Conservation (phyloP, 2,113 vertebrate genomes). For the Sterna hirundo region DNA sequence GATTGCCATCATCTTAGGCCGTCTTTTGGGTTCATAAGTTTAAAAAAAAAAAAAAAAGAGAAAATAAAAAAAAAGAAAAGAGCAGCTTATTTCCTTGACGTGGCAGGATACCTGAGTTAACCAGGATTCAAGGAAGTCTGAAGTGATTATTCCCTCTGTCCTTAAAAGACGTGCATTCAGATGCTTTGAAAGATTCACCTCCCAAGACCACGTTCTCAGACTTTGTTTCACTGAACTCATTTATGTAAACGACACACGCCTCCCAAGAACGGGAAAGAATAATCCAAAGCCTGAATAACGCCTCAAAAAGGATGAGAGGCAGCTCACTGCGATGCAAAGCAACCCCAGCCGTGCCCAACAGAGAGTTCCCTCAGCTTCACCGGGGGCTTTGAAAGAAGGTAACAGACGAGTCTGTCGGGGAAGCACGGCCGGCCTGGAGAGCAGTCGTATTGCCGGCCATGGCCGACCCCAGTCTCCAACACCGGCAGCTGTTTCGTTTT, state of each 20-base stretch:
- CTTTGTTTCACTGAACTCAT: background rate
- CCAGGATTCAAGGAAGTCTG: background rate
- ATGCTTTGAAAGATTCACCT: background rate
- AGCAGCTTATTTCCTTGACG: background rate
- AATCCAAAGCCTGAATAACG: background rate
- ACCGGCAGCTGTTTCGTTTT: background rate
- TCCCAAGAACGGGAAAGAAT: background rate
- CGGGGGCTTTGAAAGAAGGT: background rate
- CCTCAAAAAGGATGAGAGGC: background rate
- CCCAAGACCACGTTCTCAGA: background rate
- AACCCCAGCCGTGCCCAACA: background rate
- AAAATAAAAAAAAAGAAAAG: background rate
- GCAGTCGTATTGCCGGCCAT: background rate
- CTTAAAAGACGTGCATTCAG: background rate
- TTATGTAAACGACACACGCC: background rate
- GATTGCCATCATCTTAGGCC: background rate
- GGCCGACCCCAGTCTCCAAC: background rate
- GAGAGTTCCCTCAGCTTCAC: background rate
- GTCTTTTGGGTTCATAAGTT: background rate
- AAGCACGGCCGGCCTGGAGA: background rate
- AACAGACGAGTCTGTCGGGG: background rate
- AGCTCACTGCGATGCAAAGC: background rate
- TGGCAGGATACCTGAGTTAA: background rate
- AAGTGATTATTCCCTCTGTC: background rate
- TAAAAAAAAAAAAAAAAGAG: background rate